A percentile compares a stretch with the other conserved stretches of the same genome.
These are phyloP conservation scores for Sitta europaea DNA, from an alignment of 2,113 vertebrate genomes.

Conservation along the genomic window DNA sequence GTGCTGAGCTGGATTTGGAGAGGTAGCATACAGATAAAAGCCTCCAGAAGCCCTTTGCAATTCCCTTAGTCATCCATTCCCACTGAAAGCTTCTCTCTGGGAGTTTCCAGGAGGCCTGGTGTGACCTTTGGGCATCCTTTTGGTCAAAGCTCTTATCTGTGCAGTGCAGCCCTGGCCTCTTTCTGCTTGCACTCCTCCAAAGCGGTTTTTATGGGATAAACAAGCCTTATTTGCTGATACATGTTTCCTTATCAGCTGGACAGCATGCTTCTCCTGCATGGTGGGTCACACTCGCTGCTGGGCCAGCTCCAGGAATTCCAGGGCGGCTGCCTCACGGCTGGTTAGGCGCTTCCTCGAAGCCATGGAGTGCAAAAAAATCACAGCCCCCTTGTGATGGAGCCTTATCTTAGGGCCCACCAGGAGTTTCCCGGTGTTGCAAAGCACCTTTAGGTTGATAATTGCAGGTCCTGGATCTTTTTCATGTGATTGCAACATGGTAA, in stretches of 20 bases:
- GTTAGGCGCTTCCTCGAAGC: fast-evolving
- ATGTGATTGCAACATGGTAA: neutral
- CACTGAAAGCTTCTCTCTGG: constrained; percentile 20
- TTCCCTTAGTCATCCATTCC: constrained; percentile 57
- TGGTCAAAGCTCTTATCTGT: constrained; percentile 50
- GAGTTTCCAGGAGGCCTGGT: constrained; percentile 2
- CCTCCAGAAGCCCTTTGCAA: constrained; percentile 8
- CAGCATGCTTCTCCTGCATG: neutral
- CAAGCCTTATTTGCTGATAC: constrained; percentile 43
- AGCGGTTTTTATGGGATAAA: neutral
- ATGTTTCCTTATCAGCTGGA: constrained; percentile 25
- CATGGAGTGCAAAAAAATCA: neutral
- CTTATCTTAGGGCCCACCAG: neutral
- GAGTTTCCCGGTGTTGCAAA: fast-evolving
- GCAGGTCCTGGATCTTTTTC: neutral
- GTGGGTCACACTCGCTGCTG: constrained; percentile 2
- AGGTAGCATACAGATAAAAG: constrained; percentile 8
- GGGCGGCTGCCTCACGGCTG: neutral
- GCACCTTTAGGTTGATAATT: neutral
- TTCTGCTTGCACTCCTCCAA: neutral
- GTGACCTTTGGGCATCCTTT: constrained; percentile 11
- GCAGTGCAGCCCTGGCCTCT: neutral
- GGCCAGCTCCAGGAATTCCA: constrained; percentile 34
- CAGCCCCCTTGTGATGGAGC: neutral
- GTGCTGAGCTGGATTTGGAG: constrained; percentile 17